phyloP scores from a whole-genome alignment of 2,113 vertebrate species.

The Platysteira castanea region DNA sequence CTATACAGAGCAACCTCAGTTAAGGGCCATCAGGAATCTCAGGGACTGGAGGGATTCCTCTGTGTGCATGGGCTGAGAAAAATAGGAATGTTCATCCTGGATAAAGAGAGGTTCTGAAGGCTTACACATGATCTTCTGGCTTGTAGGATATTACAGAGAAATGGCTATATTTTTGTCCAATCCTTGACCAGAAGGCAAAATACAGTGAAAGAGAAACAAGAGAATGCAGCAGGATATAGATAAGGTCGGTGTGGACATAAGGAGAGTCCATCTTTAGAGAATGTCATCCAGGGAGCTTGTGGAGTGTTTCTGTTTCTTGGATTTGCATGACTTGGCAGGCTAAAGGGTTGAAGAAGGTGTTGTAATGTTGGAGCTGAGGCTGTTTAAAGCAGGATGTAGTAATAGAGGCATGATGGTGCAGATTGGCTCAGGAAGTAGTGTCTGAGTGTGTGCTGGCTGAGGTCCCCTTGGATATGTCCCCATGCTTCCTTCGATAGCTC shows the following conservation, averaged over 20 bases:
- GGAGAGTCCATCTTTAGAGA: background rate
- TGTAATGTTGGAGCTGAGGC: too few species aligned
- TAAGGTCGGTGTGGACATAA: too few species aligned
- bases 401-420: background rate
- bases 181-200: background rate
- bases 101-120: background rate
- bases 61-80: background rate
- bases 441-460: background rate
- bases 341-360: background rate
- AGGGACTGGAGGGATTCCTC: background rate
- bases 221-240: background rate
- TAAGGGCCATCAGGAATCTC: background rate
- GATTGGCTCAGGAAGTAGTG: background rate
- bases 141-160: background rate
- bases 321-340: background rate
- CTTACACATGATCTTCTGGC: background rate
- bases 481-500: conserved; percentile 70
- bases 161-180: background rate
- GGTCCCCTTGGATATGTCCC: rapidly evolving
- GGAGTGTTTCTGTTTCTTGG: background rate
- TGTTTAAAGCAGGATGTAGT: background rate
- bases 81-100: too few species aligned
- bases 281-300: background rate
- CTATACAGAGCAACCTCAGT: background rate
- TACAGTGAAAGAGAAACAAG: background rate